Base-by-base conservation (phyloP, 2,113 vertebrate genomes). In the Psilopsiagon aurifrons region DNA sequence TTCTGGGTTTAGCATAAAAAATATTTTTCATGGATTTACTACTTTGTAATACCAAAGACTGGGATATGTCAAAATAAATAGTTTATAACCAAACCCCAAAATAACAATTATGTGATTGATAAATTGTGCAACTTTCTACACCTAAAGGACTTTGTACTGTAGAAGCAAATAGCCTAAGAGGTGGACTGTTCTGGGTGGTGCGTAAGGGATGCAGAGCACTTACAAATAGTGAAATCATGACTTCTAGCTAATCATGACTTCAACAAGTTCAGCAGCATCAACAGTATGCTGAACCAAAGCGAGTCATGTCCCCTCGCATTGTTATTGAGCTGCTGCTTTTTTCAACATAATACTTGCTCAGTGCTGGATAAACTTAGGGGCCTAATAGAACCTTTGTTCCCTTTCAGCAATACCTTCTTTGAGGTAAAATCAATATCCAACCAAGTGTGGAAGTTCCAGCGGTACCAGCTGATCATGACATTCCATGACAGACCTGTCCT, bases 371-470 rank as follows among this genome's bases (percentile, higher is more conserved):
- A 90, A 62, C 69, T 55, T 19, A 37, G 11, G 17, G 9, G 11
- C 64, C 55, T 49, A n/a, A 15, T 14, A 51, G 29, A 76, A 33
- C 76, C 29, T 59, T 0, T 91, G 31, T 88, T 88, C 39, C 64
- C 67, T 95, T 88, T 85, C 97, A 99, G 99, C 98, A 99, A 99
- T 95, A 99, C 99, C 31, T 99, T 99, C 98, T 99, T 99, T 94
- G 99, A 99, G 94, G 99, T 99, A 28, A 99, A 99, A 92, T 99
- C 99, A 88, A 99, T 99, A 95, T 99, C 99, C 76, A 99, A 99
- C 97, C 99, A 99, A 96, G 99, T 99, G 64, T 99, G 99, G 99
- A 99, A 99, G 97, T 99, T 99, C 79, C 99, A 99, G 97, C 95
- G 99, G 43, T 99, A 99, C 83, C 99, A 99, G 97, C 97, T 99